Percentiles rank a stretch among this genome's conserved stretches.
Conservation (phyloP, 2,113 vertebrate species). For the Raja brachyura region DNA sequence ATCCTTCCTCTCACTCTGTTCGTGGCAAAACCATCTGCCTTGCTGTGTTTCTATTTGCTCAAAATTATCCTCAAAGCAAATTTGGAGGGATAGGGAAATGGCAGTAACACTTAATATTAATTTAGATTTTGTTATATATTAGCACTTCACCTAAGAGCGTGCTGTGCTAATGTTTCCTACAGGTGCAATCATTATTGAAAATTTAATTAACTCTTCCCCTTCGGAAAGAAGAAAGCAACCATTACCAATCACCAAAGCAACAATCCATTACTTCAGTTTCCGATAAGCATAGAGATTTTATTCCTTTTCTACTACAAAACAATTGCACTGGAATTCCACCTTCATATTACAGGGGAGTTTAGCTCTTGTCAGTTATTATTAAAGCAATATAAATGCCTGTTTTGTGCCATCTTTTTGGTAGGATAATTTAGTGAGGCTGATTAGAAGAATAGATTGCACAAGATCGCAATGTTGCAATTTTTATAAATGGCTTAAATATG, state of each 20-base stretch:
- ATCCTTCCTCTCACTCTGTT: not conserved
- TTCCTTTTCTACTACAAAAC: not conserved
- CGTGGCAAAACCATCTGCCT: not conserved
- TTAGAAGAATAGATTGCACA: not conserved
- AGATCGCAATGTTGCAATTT: not conserved
- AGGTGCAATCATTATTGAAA: not conserved
- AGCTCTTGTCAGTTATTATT: not conserved
- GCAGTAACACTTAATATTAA: not conserved
- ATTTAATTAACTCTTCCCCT: constrained; percentile 26
- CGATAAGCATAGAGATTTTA: not conserved
- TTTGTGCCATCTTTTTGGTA: not conserved
- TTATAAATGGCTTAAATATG: too few species aligned
- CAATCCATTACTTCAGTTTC: too few species aligned
- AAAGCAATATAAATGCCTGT: not conserved
- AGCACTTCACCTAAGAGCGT: not conserved
- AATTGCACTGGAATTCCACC: not conserved
- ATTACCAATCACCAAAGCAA: not conserved
- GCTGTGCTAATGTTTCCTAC: not conserved
- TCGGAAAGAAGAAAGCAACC: not conserved
- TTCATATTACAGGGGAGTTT: not conserved
- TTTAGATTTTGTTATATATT: not conserved
- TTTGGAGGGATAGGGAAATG: not conserved
- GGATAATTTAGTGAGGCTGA: not conserved
- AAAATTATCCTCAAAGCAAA: not conserved
- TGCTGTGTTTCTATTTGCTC: not conserved